A percentile compares a stretch with the other conserved stretches of the same genome.
phyloP scores from a whole-genome alignment of 1,140 invertebrate genomes.

The Drosophila suzukii region DNA sequence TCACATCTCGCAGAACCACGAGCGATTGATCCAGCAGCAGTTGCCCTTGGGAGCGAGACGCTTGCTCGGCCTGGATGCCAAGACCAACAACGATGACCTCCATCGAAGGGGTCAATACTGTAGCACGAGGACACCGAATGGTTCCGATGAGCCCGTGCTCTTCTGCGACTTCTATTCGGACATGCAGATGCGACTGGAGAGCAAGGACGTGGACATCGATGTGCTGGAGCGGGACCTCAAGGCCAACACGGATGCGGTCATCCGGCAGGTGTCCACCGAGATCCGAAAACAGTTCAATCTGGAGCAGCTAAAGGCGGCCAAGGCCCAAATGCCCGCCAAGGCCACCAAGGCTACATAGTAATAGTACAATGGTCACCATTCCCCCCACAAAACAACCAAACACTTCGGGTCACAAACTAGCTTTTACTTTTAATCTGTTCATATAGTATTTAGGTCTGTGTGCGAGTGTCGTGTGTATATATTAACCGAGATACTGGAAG shows the following conservation, averaged over 20 bases:
- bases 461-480: constrained; percentile 5
- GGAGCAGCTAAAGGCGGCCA: constrained; percentile 73
- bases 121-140: constrained; percentile 69
- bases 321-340: constrained; percentile 68
- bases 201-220: constrained; percentile 79
- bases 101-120: constrained; percentile 81
- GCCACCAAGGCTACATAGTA: constrained; percentile 56
- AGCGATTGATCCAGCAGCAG: constrained; percentile 77
- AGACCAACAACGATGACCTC: constrained; percentile 66
- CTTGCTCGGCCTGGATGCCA: constrained; percentile 35
- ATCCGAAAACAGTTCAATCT: constrained; percentile 76
- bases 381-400: constrained; percentile 27
- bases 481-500: constrained; percentile 16
- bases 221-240: constrained; percentile 74
- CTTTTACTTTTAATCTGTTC: constrained; percentile 40
- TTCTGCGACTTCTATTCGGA: constrained; percentile 84
- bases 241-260: constrained; percentile 75
- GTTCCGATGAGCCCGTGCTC: constrained; percentile 78
- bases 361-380: not conserved
- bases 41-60: constrained; percentile 67
- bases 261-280: constrained; percentile 73
- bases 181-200: constrained; percentile 81
- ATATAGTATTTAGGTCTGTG: constrained; percentile 13
- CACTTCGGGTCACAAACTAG: constrained; percentile 54
- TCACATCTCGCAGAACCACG: constrained; percentile 72